Base-by-base conservation (phyloP, 2,113 vertebrate species). In the Heliornis fulica region DNA sequence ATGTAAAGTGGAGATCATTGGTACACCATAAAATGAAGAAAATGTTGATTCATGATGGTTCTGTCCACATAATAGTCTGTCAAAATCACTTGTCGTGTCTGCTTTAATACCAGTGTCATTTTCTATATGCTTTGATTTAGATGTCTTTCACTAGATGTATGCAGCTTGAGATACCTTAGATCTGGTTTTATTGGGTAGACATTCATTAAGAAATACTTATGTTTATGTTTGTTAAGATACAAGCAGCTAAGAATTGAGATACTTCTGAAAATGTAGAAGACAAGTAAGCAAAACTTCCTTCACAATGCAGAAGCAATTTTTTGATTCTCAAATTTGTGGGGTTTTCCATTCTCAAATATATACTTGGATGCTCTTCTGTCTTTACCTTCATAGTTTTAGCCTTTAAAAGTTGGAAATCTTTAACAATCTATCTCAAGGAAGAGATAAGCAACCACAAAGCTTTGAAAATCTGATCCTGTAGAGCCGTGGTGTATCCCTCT, bases 391-490 rank as follows among this genome's bases (percentile, higher is more conserved):
- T 40, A 57, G 26, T 50, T 83, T 70, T 65, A 75, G 45, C 38
- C 20, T 94, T 88, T 19, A 54, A 79, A 87, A 71, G 60, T 29
- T 69, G 82, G 71, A 90, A 78, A 70, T 80, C 15, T 2, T 15
- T 87, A 45, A 38, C 15, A 68, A 5, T 84, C 32, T 77, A 43
- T 72, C 70, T 89, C 36, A 82, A 88, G 32, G 32, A 87, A 75
- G 74, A 61, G 38, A 71, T 26, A 80, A 88, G 76, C 23, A 69
- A 80, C n/a, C 59, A 32, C 21, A 66, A 18, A 93, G 71, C 89
- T 95, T 83, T 94, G 38, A 90, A 87, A 80, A 83, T 64, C 63
- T 54, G 69, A 91, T 94, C 59, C 72, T 84, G 5, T 36, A 74
- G n/a, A 78, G 46, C 41, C 32, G 31, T 66, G 46, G 15, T 89